Conservation (phyloP, 2,888 invertebrate species). For the Eucera pruinosa region DNA sequence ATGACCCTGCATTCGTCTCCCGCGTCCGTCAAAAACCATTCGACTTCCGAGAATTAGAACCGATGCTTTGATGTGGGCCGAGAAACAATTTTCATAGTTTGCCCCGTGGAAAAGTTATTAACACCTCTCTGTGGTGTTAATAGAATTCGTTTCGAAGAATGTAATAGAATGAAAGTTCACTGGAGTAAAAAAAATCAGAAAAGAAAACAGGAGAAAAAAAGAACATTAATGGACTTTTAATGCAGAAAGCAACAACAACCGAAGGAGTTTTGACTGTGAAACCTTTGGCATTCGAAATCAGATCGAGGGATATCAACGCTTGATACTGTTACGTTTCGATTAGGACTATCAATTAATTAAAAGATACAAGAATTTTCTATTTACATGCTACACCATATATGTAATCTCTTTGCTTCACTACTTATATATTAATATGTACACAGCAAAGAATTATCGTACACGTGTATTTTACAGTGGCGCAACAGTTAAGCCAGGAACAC, state of each 20-base stretch:
- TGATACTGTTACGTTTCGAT: conserved; percentile 62
- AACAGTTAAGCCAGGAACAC: conserved; percentile 69
- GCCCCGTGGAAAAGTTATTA: conserved; percentile 12
- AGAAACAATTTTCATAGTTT: conserved; percentile 19
- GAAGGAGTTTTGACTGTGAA: conserved; percentile 59
- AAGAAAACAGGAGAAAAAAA: background rate
- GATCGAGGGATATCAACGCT: conserved; percentile 53
- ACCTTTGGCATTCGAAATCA: conserved; percentile 65
- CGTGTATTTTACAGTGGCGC: conserved; percentile 59
- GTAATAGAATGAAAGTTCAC: conserved; percentile 25
- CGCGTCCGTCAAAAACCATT: background rate
- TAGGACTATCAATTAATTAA: conserved; percentile 53
- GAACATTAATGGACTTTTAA: background rate
- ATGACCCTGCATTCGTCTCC: too few species aligned
- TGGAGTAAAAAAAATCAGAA: conserved; percentile 3
- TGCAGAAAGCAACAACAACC: conserved; percentile 34
- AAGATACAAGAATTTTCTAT: conserved; percentile 67
- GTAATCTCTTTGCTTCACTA: conserved; percentile 64
- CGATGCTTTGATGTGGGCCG: conserved; percentile 1
- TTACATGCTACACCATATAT: conserved; percentile 59
- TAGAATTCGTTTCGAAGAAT: conserved; percentile 16
- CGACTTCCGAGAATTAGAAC: conserved; percentile 2
- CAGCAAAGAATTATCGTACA: conserved; percentile 65
- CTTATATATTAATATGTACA: conserved; percentile 71
- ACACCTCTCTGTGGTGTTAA: conserved; percentile 24